phyloP scores from a whole-genome alignment of 2,113 vertebrate genomes.

The Leucopsar rothschildi region DNA sequence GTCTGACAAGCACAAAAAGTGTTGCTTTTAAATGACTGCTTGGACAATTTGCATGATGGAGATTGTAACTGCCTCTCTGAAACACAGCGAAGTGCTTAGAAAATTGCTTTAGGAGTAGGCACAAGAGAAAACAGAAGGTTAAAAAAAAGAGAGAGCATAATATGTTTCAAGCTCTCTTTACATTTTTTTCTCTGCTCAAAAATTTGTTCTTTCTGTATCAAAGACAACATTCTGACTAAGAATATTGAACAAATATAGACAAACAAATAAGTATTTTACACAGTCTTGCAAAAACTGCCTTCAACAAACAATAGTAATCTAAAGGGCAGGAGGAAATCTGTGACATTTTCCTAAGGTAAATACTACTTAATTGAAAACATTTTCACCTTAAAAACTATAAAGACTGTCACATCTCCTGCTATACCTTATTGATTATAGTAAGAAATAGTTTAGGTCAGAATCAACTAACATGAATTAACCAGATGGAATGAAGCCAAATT shows the following conservation, averaged over 20 bases:
- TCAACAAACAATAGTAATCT: neutral
- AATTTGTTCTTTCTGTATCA: neutral
- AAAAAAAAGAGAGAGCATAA: neutral
- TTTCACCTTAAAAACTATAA: neutral
- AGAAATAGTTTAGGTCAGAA: neutral
- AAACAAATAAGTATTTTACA: neutral
- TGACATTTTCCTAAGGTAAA: neutral
- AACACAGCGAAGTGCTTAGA: neutral
- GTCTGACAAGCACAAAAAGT: neutral
- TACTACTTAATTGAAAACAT: neutral
- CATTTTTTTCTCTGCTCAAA: neutral
- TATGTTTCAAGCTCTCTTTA: neutral
- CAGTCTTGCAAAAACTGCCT: neutral
- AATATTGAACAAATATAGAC: neutral
- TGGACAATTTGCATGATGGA: conserved; percentile 17
- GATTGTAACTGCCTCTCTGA: neutral
- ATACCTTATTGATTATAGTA: neutral
- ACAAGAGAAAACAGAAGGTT: neutral
- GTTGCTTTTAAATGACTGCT: neutral
- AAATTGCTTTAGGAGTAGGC: neutral
- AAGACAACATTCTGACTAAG: neutral
- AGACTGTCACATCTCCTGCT: neutral
- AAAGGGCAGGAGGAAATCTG: neutral
- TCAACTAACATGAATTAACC: neutral
- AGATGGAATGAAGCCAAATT: neutral